These are phyloP conservation scores for Oscheius sp. DNA, from an alignment of 2,888 invertebrate species.

Conservation along the genomic window DNA sequence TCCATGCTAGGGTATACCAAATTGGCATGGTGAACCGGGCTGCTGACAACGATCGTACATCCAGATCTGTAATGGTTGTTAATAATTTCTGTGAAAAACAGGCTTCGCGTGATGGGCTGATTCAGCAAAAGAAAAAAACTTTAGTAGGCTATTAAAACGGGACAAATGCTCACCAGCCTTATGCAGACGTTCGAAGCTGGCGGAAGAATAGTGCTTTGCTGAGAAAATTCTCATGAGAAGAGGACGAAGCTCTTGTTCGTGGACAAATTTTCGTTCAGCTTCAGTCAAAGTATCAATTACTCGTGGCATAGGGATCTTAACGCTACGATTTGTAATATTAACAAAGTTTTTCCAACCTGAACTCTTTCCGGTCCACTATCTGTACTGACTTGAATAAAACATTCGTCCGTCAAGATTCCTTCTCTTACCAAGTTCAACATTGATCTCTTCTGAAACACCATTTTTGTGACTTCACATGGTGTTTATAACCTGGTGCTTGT, in stretches of 20 bases:
- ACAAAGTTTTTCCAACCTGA: slow-evolving; percentile 44
- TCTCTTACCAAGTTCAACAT: slow-evolving; percentile 57
- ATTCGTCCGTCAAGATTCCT: slow-evolving; percentile 63
- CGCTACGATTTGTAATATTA: background rate
- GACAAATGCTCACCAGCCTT: slow-evolving; percentile 44
- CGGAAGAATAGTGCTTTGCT: slow-evolving; percentile 61
- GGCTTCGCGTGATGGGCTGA: too few species aligned
- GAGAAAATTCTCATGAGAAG: slow-evolving; percentile 48
- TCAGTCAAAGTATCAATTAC: slow-evolving; percentile 57
- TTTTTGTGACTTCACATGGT: too few species aligned
- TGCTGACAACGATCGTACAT: slow-evolving; percentile 58
- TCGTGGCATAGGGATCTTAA: slow-evolving; percentile 61
- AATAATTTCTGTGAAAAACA: too few species aligned
- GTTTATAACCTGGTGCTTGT: slow-evolving; percentile 39
- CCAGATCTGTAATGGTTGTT: slow-evolving; percentile 46
- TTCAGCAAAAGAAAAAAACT: background rate
- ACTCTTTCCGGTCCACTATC: slow-evolving; percentile 62
- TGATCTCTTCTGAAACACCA: slow-evolving; percentile 49
- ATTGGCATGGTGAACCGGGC: slow-evolving; percentile 62
- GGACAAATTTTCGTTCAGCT: slow-evolving; percentile 44
- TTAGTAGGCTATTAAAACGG: too few species aligned
- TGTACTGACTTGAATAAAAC: slow-evolving; percentile 60
- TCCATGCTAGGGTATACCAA: slow-evolving; percentile 61
- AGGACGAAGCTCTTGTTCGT: slow-evolving; percentile 44
- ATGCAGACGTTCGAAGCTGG: slow-evolving; percentile 56